Evolutionary conservation across 2,113 vertebrate species (phyloP), one percentile per base, ranked within the genome.

Genomic region (Pluvianellus socialis): DNA sequence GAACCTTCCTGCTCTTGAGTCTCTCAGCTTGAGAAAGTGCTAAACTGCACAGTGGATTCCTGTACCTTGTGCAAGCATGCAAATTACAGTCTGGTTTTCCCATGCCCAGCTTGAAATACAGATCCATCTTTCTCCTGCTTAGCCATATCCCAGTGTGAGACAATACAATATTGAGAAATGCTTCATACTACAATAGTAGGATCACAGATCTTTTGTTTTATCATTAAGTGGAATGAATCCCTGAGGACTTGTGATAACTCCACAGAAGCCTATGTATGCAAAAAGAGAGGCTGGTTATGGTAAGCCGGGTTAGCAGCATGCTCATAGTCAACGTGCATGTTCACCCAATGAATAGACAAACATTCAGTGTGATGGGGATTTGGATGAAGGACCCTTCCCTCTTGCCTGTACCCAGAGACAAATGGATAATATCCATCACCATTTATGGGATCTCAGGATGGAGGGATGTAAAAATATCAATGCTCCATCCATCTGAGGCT

Each of bases 201-300:
- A 77, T 70, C 80, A 77, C 55, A 84, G 65, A 87, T 81, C 63
- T 89, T 91, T 89, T 87, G 73, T 80, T 89, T 91, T 93, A 79
- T 82, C 65, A 71, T 91, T 91, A 92, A 92, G 28, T 50, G 61
- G 42, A 75, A 50, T 77, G 76, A 86, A 77, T 67, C 90, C 73
- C 70, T 38, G 73, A 88, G 70, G 90, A 93, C 65, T 63, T 5
- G 2, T 59, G 73, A 81, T 61, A 62, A 45, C 35, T 89, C 65
- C 49, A 65, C 35, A 53, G 76, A 62, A 94, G 50, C 63, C 70
- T 92, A 38, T n/a, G 13, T 82, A 77, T 87, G 92, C 68, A 93
- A 89, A 91, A 88, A 75, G 63, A 75, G 56, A 77, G 40, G 67
- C 59, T 88, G 73, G 58, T 91, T 91, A 83, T 53, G 40, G 63